Conservation (phyloP, 2,113 vertebrate genomes). For the Labeo rohita region DNA sequence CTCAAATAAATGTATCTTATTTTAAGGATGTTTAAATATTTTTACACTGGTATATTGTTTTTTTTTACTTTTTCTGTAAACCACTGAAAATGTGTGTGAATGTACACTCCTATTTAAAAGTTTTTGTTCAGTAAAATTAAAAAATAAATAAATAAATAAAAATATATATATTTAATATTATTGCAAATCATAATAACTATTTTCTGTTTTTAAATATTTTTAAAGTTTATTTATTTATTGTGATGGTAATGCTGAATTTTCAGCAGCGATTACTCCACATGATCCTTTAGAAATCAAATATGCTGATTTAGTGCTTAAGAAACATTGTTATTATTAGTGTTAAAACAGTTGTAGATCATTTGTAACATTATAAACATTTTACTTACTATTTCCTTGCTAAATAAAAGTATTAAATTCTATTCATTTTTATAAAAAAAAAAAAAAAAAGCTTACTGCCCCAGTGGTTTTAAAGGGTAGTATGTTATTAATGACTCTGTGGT, state of each 20-base stretch:
- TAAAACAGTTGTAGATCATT: neutral
- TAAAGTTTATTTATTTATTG: neutral
- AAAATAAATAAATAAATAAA: too few species aligned
- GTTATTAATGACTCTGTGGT: neutral
- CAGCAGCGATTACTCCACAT: too few species aligned
- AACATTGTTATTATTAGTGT: neutral
- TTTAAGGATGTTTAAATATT: too few species aligned
- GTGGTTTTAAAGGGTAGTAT: neutral
- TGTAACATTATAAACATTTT: neutral
- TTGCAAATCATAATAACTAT: neutral
- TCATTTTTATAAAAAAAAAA: neutral
- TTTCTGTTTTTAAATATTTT: neutral
- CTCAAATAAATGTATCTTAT: too few species aligned
- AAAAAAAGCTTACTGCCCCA: constrained; percentile 9
- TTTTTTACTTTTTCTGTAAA: too few species aligned
- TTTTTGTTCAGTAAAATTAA: too few species aligned
- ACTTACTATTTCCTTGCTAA: neutral
- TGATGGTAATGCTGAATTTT: neutral
- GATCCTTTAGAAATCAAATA: neutral
- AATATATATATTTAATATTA: neutral
- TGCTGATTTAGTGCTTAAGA: neutral
- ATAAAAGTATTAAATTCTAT: neutral
- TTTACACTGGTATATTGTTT: too few species aligned
- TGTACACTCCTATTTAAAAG: too few species aligned
- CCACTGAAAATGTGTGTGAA: too few species aligned